A percentile compares a stretch with the other conserved stretches of the same genome.
Conservation (phyloP, 1,140 invertebrate species). For the Sycophila sp. region DNA sequence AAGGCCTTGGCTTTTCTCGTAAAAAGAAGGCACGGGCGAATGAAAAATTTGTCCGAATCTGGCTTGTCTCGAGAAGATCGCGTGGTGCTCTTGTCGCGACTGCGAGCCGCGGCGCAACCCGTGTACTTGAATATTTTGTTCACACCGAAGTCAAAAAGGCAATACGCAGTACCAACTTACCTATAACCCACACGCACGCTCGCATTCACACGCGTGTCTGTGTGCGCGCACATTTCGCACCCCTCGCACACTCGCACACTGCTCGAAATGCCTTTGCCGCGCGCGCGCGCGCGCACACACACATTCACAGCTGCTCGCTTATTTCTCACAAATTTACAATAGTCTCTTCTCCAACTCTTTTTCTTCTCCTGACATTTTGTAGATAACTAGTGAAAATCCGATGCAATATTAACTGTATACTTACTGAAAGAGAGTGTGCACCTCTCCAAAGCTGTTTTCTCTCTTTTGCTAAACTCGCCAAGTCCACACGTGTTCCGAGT, state of each 20-base stretch:
- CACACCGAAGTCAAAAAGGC: slow-evolving; percentile 68
- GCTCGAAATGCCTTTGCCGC: too few species aligned
- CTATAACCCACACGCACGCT: too few species aligned
- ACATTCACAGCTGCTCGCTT: background rate
- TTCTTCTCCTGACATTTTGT: slow-evolving; percentile 20
- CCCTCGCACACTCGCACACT: slow-evolving; percentile 9
- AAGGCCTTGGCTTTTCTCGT: slow-evolving; percentile 9
- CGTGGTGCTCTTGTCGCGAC: too few species aligned
- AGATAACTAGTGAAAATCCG: too few species aligned
- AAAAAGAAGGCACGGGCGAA: slow-evolving; percentile 24
- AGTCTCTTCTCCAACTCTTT: slow-evolving; percentile 36
- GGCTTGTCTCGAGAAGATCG: too few species aligned
- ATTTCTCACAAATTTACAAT: slow-evolving; percentile 51
- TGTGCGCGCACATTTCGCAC: too few species aligned
- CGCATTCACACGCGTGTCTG: slow-evolving; percentile 57
- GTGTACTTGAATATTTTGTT: slow-evolving; percentile 63
- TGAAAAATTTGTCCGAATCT: slow-evolving; percentile 14
- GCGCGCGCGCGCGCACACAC: too few species aligned
- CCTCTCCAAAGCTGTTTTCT: background rate
- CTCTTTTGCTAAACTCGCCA: background rate
- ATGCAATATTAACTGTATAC: too few species aligned
- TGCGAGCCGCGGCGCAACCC: slow-evolving; percentile 50
- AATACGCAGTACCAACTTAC: slow-evolving; percentile 68
- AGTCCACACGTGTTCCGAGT: background rate
- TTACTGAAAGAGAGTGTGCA: too few species aligned